These are phyloP conservation scores for Pristionchus maxplancki DNA, from an alignment of 2,888 invertebrate species.

Conservation along the genomic window DNA sequence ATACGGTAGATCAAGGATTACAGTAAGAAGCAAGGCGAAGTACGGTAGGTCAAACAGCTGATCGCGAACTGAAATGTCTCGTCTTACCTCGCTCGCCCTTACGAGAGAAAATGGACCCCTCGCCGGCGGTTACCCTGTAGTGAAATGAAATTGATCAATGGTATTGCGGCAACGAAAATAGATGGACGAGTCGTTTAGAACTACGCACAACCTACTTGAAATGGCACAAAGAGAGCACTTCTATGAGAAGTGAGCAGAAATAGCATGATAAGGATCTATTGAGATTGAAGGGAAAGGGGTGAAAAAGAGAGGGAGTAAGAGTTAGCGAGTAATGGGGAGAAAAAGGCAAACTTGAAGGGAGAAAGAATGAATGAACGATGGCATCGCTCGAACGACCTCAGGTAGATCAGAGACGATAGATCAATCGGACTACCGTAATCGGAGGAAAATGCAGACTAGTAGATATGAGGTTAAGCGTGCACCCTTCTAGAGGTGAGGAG, in stretches of 20 bases:
- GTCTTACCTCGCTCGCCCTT: not conserved
- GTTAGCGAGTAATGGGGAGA: not conserved
- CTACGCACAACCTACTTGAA: not conserved
- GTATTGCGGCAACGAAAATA: not conserved
- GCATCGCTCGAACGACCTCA: not conserved
- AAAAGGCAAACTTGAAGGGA: conserved; percentile 5
- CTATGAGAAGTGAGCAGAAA: not conserved
- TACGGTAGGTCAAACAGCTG: no score
- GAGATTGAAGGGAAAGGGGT: not conserved
- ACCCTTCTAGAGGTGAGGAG: conserved; percentile 18
- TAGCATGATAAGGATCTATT: conserved; percentile 8
- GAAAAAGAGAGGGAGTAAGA: not conserved
- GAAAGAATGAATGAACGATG: conserved; percentile 11
- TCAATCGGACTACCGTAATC: conserved; percentile 12
- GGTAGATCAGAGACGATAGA: conserved; percentile 12
- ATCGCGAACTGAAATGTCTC: no score
- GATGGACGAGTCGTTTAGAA: not conserved
- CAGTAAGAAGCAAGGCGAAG: no score
- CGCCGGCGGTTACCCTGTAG: conserved; percentile 28
- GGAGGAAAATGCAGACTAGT: not conserved
- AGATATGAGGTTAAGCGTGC: not conserved
- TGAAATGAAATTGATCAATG: not conserved
- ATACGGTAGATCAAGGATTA: not conserved
- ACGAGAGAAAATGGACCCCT: conserved; percentile 33
- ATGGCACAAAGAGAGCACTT: conserved; percentile 1